These are phyloP conservation scores for Tetropium fuscum DNA, from an alignment of 2,888 invertebrate genomes.

Conservation along the genomic window DNA sequence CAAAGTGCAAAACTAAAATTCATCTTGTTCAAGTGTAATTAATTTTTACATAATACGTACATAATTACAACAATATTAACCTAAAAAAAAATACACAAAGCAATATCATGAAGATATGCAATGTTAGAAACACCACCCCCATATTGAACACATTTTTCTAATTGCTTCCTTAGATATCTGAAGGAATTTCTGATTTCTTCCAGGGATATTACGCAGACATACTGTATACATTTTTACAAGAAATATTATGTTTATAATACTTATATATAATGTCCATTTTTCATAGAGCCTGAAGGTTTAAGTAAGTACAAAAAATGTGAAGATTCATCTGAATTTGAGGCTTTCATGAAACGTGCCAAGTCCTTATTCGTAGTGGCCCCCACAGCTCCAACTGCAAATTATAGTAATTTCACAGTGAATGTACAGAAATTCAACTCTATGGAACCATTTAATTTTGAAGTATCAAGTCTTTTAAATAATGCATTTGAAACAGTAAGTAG, in stretches of 20 bases:
- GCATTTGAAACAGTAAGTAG: slow-evolving; percentile 40
- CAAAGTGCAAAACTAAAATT: too few species aligned
- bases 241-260: not conserved
- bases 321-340: slow-evolving; percentile 69
- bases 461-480: slow-evolving; percentile 30
- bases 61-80: too few species aligned
- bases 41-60: too few species aligned
- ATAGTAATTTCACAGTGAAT: slow-evolving; percentile 81
- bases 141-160: too few species aligned
- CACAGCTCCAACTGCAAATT: slow-evolving; percentile 81
- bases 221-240: too few species aligned
- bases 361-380: slow-evolving; percentile 91
- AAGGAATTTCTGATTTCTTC: too few species aligned
- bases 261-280: not conserved
- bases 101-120: too few species aligned
- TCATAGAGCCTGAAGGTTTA: slow-evolving; percentile 69
- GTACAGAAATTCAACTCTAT: slow-evolving; percentile 83
- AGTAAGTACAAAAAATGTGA: slow-evolving; percentile 72
- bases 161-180: too few species aligned
- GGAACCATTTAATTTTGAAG: slow-evolving; percentile 83
- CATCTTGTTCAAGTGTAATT: too few species aligned
- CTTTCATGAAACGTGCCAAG: slow-evolving; percentile 78
- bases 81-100: too few species aligned
- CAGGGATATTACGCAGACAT: too few species aligned
- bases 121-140: too few species aligned